Evolutionary conservation across 2,888 invertebrate species (phyloP).

Genomic region (Phyllotreta striolata): DNA sequence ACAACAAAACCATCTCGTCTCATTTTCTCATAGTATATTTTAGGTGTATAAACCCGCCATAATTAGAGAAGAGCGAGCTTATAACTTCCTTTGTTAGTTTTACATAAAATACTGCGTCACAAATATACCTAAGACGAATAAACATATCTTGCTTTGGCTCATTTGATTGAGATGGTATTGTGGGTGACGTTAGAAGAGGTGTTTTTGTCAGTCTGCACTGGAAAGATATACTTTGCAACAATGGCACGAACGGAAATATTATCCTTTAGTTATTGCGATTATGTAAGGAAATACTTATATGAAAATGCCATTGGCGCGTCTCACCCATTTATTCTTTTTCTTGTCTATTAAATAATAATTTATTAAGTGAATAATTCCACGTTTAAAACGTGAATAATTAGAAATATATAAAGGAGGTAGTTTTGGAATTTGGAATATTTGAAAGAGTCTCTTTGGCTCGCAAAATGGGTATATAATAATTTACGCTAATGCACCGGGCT

Average conservation of each 20-base stretch:
- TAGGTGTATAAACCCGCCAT: conserved; percentile 23
- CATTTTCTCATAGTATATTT: too few relatives aligned
- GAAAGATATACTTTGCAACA: conserved; percentile 58
- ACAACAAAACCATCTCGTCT: too few relatives aligned
- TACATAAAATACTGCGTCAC: conserved; percentile 52
- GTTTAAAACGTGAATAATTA: too few relatives aligned
- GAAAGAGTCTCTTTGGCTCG: too few relatives aligned
- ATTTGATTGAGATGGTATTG: conserved; percentile 59
- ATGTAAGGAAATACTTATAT: conserved; percentile 41
- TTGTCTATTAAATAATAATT: too few relatives aligned
- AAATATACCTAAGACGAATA: conserved; percentile 56
- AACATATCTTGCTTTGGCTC: conserved; percentile 56
- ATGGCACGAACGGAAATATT: conserved; percentile 55
- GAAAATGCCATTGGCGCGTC: conserved; percentile 9
- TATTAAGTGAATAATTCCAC: too few relatives aligned
- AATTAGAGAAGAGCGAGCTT: conserved; percentile 25
- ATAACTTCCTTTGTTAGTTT: conserved; percentile 45
- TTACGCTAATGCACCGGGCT: too few relatives aligned
- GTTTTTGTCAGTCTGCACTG: conserved; percentile 61
- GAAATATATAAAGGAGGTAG: too few relatives aligned
- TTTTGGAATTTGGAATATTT: too few relatives aligned
- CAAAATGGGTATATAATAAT: too few relatives aligned
- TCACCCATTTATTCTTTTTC: too few relatives aligned
- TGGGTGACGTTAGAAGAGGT: conserved; percentile 58
- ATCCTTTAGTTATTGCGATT: conserved; percentile 42